Evolutionary conservation across 2,888 invertebrate genomes (phyloP), one percentile per base, ranked within the genome.

Genomic region (Watsonalla cultraria): DNA sequence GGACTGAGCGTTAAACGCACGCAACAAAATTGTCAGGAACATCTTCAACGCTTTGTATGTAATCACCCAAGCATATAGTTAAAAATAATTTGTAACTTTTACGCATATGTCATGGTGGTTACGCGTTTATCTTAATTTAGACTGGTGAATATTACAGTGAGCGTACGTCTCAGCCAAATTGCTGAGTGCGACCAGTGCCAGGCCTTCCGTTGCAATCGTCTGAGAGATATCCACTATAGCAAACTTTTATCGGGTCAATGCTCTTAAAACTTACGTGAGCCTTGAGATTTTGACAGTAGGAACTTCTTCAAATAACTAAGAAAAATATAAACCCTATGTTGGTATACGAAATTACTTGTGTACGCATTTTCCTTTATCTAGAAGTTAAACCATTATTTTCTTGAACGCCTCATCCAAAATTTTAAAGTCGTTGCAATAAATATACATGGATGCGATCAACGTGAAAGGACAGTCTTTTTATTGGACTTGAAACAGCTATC

Each of bases 231-330:
- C 57, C 47, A 62, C 54, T 62, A 11, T 42, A 11, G 56, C 51
- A 58, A 61, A 61, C 64, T 62, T 66, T 67, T 62, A 62, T 55
- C 61, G 51, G 67, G 66, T 67, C 62, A 64, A 56, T 64, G 69
- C 59, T 64, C 69, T 54, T 51, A 51, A 56, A 65, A 65, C 60
- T 37, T 55, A 53, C 52, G n/a, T 54, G 52, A 55, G 50, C 53
- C 47, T 53, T 55, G 45, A 57, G 45, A 61, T 56, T 57, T 54
- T 58, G 52, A 55, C 51, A 50, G 24, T 24, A 24, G 4, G 24
- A 24, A 24, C 24, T 24, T 24, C 24, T 24, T 24, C 1, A 24
- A 24, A 24, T 24, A 24, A 24, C 24, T 24, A 24, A 24, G 24
- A 24, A 24, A 24, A 24, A 24, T 24, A 24, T 24, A 24, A 24